Evolutionary conservation across 1,140 invertebrate species (phyloP).

Genomic region (Lysiphlebus fabarum): DNA sequence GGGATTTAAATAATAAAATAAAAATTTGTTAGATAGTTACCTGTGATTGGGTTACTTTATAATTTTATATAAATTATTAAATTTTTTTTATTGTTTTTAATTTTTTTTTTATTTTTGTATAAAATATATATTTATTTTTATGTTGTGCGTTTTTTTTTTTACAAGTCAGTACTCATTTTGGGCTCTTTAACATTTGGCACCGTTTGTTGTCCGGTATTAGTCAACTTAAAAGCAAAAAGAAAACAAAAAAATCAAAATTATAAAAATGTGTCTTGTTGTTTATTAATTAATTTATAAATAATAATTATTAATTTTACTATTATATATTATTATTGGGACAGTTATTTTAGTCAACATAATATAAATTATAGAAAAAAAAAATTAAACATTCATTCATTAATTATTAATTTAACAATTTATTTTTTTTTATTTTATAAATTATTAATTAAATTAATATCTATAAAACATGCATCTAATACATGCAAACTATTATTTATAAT

Average conservation of each 20-base stretch:
- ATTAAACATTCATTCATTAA: constrained; percentile 14
- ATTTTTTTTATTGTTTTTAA: constrained; percentile 44
- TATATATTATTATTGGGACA: too few species aligned
- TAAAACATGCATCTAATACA: constrained; percentile 33
- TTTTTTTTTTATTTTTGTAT: too few species aligned
- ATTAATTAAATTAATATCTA: too few species aligned
- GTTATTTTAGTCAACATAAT: not conserved
- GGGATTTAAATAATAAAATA: constrained; percentile 19
- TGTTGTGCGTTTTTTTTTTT: constrained; percentile 46
- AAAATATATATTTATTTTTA: constrained; percentile 47
- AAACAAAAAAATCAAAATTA: constrained; percentile 37
- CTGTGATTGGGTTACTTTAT: constrained; percentile 7
- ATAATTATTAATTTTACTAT: too few species aligned
- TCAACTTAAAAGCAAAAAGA: constrained; percentile 56
- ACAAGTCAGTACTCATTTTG: constrained; percentile 56
- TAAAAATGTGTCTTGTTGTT: not conserved
- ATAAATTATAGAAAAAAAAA: constrained; percentile 23
- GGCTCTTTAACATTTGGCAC: constrained; percentile 54
- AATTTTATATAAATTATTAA: too few species aligned
- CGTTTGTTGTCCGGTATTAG: constrained; percentile 54
- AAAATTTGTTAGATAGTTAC: constrained; percentile 20
- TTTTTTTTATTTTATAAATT: not conserved
- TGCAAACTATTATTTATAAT: constrained; percentile 32
- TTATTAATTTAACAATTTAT: not conserved
- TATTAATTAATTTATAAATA: too few species aligned